Base-by-base conservation (phyloP, 2,797 vertebrate species). In the Catostomus latipinnis region DNA sequence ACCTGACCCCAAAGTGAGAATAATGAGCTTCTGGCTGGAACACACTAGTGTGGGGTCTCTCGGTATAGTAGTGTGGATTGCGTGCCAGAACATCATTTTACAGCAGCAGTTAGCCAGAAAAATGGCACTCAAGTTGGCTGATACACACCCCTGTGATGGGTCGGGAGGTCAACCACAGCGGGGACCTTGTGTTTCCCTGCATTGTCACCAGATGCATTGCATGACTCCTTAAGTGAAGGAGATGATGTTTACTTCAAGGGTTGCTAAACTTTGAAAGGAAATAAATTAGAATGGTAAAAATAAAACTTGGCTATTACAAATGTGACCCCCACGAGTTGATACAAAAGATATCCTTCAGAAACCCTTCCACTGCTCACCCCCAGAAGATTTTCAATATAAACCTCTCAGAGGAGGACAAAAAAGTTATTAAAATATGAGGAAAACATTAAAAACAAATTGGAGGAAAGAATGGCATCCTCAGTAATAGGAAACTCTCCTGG, bases 1-100 rank as follows among this genome's bases (percentile, higher is more conserved):
- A 66, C 79, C 83, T 82, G 83, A 84, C 80, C 67, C 69, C 45
- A 56, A 57, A 72, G 73, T 69, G 46, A 80, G 73, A 82, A 76
- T 68, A 73, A 82, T 72, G 57, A 76, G 68, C 53, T 62, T 50
- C 62, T 72, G 76, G 76, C 71, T 69, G 49, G 45, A 74, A 63
- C n/a, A 14, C 6, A 76, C 60, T 49, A 11, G 45, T 12, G 4
- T 56, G n/a, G 60, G 18, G 67, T 14, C n/a, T 52, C 49, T 56
- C 50, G 18, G 61, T 74, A 62, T 65, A 6, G 46, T 69, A 62
- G 56, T 16, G 61, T 2, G 16, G 56, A 72, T 76, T 13, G 43
- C 11, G 22, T 13, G 61, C 49, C 82, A 81, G 18, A 76, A 76
- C 62, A 71, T 61, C 14, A 54, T 63, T 71, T 77, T 65, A 66